Evolutionary conservation across 2,888 invertebrate species (phyloP), one percentile per base, ranked within the genome.

Genomic region (Eustalomyia histrio): DNA sequence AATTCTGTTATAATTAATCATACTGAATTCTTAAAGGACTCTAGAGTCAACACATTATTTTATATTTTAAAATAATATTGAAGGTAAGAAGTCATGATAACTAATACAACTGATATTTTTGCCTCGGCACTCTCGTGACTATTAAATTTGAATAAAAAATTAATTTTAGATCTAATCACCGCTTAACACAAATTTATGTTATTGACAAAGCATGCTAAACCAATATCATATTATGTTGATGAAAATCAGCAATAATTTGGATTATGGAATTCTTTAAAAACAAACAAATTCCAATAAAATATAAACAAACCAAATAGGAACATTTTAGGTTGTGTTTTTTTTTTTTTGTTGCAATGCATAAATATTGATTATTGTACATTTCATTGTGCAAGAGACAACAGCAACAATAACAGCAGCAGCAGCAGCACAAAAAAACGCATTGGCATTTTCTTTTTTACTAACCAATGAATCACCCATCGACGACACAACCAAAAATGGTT

Each of bases 401-500:
- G 10, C 35, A 76, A n/a, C n/a, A n/a, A n/a, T n/a, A n/a, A n/a
- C n/a, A n/a, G n/a, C n/a, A n/a, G n/a, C n/a, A n/a, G n/a, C n/a
- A n/a, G n/a, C n/a, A n/a, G n/a, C 68, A 69, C 80, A 81, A n/a
- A n/a, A n/a, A n/a, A 76, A 74, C 73, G 73, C 55, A 74, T 78
- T 74, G 12, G 12, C 43, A 4, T 43, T 43, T 43, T 43, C 12
- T 43, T 43, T 61, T 79, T 61, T 73, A 78, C 73, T 72, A 63
- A 72, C 78, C 83, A 72, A 83, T 84, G 83, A 84, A 83, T 84
- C 84, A 83, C 79, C 83, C 73, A 76, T 74, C 81, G 78, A 78
- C 47, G n/a, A 52, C 61, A 81, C 69, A 73, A 64, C 85, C 84
- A 82, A 83, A 84, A 84, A 83, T 84, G 84, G 85, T 75, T 79